These are phyloP conservation scores for Melopsittacus undulatus DNA, from an alignment of 2,797 vertebrate species.

Conservation along the genomic window DNA sequence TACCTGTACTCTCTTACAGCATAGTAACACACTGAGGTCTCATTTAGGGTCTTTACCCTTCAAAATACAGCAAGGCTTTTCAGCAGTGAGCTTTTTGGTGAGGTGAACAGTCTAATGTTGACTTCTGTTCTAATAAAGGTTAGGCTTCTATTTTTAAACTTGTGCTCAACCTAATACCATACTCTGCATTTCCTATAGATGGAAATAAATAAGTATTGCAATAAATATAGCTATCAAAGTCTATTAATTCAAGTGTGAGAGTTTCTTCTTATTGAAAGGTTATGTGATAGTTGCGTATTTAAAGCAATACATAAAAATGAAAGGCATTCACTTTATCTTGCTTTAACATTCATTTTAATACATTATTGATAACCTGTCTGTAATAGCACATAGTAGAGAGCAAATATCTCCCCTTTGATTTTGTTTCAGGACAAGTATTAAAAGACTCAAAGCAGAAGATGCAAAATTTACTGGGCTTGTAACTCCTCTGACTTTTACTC, in stretches of 20 bases:
- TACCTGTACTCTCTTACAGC: background rate
- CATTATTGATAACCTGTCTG: background rate
- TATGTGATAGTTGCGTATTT: background rate
- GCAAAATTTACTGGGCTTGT: background rate
- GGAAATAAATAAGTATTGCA: background rate
- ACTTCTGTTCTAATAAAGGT: background rate
- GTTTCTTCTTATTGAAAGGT: background rate
- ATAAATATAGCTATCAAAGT: background rate
- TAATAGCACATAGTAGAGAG: background rate
- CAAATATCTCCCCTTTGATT: slow-evolving; percentile 1
- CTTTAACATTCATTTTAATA: background rate
- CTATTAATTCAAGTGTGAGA: background rate
- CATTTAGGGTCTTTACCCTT: background rate
- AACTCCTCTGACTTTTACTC: background rate
- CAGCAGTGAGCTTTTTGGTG: background rate
- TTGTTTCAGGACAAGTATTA: slow-evolving; percentile 5
- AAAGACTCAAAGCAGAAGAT: background rate
- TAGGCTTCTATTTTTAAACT: background rate
- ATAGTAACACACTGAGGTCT: background rate
- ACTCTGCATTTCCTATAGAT: background rate
- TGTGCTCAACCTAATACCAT: background rate
- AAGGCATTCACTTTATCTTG: background rate
- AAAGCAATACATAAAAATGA: background rate
- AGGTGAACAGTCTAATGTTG: background rate
- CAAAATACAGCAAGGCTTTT: background rate